Evolutionary conservation across 53 echinoderm and acorn worm genomes (phyloP).

Genomic region (Echinarachnius parma): DNA sequence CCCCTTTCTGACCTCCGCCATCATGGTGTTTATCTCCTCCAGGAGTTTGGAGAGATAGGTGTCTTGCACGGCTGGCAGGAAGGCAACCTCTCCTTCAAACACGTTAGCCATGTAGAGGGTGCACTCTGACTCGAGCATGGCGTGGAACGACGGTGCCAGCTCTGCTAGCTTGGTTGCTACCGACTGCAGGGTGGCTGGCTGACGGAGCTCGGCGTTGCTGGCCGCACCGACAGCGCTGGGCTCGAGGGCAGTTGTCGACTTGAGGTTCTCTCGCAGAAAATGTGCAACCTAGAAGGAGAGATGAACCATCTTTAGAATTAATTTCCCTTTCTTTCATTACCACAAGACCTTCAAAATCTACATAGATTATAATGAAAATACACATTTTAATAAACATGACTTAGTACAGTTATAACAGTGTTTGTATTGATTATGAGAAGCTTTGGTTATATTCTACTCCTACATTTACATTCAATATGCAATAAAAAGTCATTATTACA

Average conservation of each 20-base stretch:
- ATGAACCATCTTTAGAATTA: no score
- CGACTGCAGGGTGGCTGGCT: constrained; percentile 31
- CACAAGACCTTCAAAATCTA: no score
- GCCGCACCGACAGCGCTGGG: not conserved
- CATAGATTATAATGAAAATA: no score
- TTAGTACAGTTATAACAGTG: no score
- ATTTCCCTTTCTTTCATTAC: no score
- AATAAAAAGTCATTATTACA: no score
- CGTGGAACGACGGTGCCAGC: constrained; percentile 43
- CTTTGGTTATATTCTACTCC: no score
- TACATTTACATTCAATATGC: no score
- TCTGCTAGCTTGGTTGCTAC: constrained; percentile 39
- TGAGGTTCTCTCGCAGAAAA: constrained; percentile 14
- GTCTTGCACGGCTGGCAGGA: constrained; percentile 52
- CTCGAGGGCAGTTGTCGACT: not conserved
- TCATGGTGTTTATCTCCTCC: constrained; percentile 56
- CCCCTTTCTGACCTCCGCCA: constrained; percentile 57
- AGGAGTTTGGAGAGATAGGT: constrained; percentile 66
- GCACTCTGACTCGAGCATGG: constrained; percentile 79
- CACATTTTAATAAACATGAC: no score
- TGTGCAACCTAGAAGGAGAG: constrained; percentile 6
- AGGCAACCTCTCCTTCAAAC: constrained; percentile 65
- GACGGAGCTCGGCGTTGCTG: constrained; percentile 34
- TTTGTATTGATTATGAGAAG: no score
- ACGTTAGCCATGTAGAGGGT: constrained; percentile 67